Percentiles rank a stretch among this genome's conserved stretches.
Conservation (phyloP, 2,797 vertebrate species). For the Sebastes matsubarae region DNA sequence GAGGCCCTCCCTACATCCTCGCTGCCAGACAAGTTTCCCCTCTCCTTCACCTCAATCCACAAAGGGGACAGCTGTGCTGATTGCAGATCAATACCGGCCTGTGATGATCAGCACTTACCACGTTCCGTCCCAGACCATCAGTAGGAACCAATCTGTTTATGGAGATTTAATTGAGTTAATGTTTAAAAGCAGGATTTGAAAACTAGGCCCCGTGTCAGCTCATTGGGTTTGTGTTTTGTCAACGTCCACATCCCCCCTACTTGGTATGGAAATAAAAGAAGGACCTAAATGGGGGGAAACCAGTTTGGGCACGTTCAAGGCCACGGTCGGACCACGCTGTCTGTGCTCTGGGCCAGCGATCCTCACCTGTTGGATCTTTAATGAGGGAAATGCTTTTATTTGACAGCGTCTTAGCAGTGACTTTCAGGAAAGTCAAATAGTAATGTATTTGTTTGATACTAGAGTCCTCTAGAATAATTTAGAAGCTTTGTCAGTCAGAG, state of each 20-base stretch:
- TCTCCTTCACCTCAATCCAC: constrained; percentile 47
- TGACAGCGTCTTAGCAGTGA: neutral
- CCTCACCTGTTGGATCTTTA: neutral
- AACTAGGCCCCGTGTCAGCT: constrained; percentile 11
- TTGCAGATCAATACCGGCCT: constrained; percentile 47
- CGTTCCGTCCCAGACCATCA: constrained; percentile 12
- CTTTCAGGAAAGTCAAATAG: constrained; percentile 1
- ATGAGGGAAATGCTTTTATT: neutral
- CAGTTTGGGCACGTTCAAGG: constrained; percentile 14
- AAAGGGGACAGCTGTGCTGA: neutral
- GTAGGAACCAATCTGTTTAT: constrained; percentile 47
- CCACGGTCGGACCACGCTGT: neutral
- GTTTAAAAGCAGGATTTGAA: constrained; percentile 41
- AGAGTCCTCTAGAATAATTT: neutral
- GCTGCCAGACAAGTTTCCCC: neutral
- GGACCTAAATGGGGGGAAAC: constrained; percentile 4
- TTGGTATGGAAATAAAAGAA: constrained; percentile 23
- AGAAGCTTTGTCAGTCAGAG: neutral
- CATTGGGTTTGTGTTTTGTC: constrained; percentile 16
- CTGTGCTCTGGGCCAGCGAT: neutral
- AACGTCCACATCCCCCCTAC: neutral
- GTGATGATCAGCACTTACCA: constrained; percentile 38
- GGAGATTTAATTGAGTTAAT: constrained; percentile 53
- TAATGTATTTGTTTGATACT: neutral
- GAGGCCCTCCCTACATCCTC: constrained; percentile 9